Evolutionary conservation across 2,113 vertebrate genomes (phyloP), one percentile per base, ranked within the genome.

Genomic region (Zosterops lateralis): DNA sequence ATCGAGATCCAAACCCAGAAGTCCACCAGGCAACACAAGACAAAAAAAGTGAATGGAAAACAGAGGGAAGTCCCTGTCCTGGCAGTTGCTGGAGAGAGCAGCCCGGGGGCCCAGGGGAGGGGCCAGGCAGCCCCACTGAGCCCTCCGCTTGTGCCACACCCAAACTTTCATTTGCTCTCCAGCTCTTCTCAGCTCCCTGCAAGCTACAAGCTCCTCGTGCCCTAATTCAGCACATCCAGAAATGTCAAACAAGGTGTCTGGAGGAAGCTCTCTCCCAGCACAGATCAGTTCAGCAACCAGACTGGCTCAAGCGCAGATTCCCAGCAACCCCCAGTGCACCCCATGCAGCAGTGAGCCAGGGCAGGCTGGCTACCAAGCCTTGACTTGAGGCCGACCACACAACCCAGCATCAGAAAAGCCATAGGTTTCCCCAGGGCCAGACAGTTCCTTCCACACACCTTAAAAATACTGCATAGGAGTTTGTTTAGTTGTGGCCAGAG

Each of bases 51-150:
- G 24, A 73, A 20, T 9, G 31, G 48, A 54, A 79, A 81, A 42
- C 6, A n/a, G 79, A 50, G 29, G 65, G 61, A 77, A 54, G 9
- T 10, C 29, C 36, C 67, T 12, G 26, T 57, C 26, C 58, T 24
- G 32, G 54, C 44, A 71, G 36, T 6, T 32, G 21, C 18, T 0
- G 3, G 19, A 58, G 32, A 67, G 21, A 44, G 22, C 36, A 67
- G 20, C 31, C 31, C 16, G 0, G 0, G 17, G 17, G 20, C 14
- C 20, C 28, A 1, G 1, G 20, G 29, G n/a, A 66, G 24, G 3
- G 3, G 57, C 26, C 1, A 7, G 45, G 36, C 42, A 74, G 31
- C 18, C 25, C 67, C 13, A 24, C 38, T 57, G 44, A 48, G 25
- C 9, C 21, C 21, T n/a, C 34, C 1, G 6, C 24, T 5, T 28